Evolutionary conservation across 2,113 vertebrate genomes (phyloP), one percentile per base, ranked within the genome.

Genomic region (Lontra canadensis): DNA sequence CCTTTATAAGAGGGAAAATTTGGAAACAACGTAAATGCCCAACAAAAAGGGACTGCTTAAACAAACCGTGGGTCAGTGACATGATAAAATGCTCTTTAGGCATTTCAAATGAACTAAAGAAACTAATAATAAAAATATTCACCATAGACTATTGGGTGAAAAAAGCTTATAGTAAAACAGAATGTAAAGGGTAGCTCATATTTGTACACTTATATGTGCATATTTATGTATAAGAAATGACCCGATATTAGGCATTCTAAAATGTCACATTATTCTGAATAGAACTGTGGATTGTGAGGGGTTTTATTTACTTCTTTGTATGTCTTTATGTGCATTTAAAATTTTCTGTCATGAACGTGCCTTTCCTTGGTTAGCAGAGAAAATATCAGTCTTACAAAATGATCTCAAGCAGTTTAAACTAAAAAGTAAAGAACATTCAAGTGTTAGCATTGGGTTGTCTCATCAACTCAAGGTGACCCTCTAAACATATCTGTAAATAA

Each of bases 251-350:
- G 71, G 67, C 47, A 59, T 21, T 82, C 11, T 78, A 86, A 89
- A 95, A 74, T 61, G 49, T 57, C 73, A 55, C 49, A 39, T 89
- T 96, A 69, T 87, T 86, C 36, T 89, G 55, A 88, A 71, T 49
- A 92, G 57, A 96, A 81, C 2, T 74, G 39, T 79, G 67, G 34
- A 14, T 93, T 34, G 63, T 34, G 63, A 34, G 63, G 61, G 73
- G 86, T 94, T 93, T 88, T 13, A 78, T 96, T 93, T 96, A 93
- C 85, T 78, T 87, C 18, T 90, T 82, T 69, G 49, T 89, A 47
- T 17, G 29, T 88, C 31, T 90, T 81, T 11, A 61, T 14, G 39
- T 44, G 6, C 94, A 86, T 76, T 73, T 49, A 44, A 88, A 87
- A 71, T 85, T 84, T 96, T 78, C 52, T 83, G 47, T 67, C 23